Percentiles rank a stretch among this genome's conserved stretches.
Conservation (phyloP, 2,888 invertebrate genomes). For the Lycophotia porphyrea region DNA sequence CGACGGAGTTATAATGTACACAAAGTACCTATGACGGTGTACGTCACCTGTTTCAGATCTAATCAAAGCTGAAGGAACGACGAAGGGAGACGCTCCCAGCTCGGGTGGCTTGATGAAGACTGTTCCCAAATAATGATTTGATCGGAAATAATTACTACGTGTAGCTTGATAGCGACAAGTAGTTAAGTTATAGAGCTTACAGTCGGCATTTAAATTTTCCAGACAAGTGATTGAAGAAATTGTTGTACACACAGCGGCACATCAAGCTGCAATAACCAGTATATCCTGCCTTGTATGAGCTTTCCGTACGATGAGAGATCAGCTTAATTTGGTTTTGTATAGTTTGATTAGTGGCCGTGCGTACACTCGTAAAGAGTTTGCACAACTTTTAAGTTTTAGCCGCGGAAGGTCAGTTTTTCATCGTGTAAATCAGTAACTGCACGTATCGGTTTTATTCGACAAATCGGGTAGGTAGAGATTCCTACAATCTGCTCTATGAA, state of each 20-base stretch:
- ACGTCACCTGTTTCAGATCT: conserved; percentile 41
- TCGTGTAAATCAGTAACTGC: background rate
- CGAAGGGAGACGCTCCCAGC: background rate
- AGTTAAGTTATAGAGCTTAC: background rate
- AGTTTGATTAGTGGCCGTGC: too few species aligned
- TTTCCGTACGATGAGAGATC: too few species aligned
- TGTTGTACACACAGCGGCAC: background rate
- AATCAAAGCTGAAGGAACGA: conserved; percentile 46
- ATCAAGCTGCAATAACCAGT: too few species aligned
- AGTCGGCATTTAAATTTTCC: background rate
- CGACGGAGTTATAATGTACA: conserved; percentile 25
- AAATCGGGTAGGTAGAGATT: background rate
- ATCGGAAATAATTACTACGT: background rate
- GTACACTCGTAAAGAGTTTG: background rate
- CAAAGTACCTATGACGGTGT: conserved; percentile 24
- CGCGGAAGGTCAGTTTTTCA: background rate
- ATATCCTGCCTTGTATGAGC: too few species aligned
- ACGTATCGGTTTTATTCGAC: background rate
- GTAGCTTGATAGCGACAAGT: background rate
- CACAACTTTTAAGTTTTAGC: background rate
- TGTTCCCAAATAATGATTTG: conserved; percentile 7
- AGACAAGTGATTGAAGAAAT: background rate
- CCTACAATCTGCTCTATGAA: background rate
- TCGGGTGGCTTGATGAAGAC: background rate
- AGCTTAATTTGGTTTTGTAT: too few species aligned